Evolutionary conservation across 2,113 vertebrate genomes (phyloP).

Genomic region (Lagopus leucura): DNA sequence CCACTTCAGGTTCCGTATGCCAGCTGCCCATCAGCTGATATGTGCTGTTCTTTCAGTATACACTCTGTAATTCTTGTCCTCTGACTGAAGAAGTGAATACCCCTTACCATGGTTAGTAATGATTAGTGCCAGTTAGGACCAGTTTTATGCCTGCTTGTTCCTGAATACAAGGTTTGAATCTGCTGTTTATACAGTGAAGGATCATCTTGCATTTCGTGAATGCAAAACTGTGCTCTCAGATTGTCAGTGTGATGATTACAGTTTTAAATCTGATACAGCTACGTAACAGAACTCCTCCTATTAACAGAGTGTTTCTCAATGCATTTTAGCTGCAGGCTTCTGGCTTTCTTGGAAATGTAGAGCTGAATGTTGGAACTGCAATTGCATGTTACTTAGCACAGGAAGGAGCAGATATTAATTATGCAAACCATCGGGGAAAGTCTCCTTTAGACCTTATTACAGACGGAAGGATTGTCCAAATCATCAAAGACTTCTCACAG

Average conservation of each 20-base stretch:
- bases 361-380: constrained; percentile 87
- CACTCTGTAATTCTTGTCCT: neutral
- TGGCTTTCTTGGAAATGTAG: constrained; percentile 85
- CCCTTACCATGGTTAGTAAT: neutral
- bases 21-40: neutral
- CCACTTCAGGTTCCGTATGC: neutral
- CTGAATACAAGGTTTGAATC: neutral
- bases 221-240: neutral
- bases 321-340: constrained; percentile 84
- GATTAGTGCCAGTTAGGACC: neutral
- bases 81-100: neutral
- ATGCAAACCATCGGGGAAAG: constrained; percentile 94
- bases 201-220: neutral
- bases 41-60: neutral
- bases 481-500: constrained; percentile 91
- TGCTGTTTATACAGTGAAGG: neutral
- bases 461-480: constrained; percentile 83
- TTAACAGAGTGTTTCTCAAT: neutral
- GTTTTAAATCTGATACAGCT: neutral
- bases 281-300: neutral
- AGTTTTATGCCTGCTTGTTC: neutral
- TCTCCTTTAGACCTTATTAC: constrained; percentile 89
- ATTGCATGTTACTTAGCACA: constrained; percentile 93
- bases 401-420: constrained; percentile 92
- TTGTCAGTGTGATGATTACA: neutral